phyloP scores from a whole-genome alignment of 1,140 invertebrate genomes.

The Bursaphelenchus mucronatus region DNA sequence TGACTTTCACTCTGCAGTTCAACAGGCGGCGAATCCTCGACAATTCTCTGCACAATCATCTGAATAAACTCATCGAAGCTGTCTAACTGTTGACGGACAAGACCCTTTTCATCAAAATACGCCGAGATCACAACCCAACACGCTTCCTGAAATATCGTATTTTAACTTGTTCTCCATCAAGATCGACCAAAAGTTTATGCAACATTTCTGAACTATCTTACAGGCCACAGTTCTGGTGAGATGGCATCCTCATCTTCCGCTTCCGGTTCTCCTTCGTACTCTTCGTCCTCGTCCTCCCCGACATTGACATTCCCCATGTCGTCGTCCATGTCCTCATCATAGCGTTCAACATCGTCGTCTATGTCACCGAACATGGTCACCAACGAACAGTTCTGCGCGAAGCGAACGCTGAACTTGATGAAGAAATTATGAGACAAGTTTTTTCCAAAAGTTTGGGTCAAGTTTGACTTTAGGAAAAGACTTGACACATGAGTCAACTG shows the following conservation, averaged over 20 bases:
- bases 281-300: conserved; percentile 27
- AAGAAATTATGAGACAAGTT: too few species aligned
- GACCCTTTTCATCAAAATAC: conserved; percentile 97
- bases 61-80: conserved; percentile 99
- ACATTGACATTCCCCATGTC: conserved; percentile 2
- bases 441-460: too few species aligned
- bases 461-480: too few species aligned
- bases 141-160: conserved; percentile 85
- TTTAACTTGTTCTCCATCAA: not conserved
- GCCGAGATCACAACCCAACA: conserved; percentile 99
- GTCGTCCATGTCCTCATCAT: not conserved
- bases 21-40: conserved; percentile 94
- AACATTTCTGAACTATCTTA: conserved; percentile 15
- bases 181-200: not conserved
- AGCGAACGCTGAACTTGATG: too few species aligned
- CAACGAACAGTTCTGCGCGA: too few species aligned
- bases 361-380: too few species aligned
- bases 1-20: conserved; percentile 95
- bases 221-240: conserved; percentile 53
- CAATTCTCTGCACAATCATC: conserved; percentile 97
- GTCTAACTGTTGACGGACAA: conserved; percentile 95
- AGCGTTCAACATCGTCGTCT: too few species aligned
- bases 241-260: conserved; percentile 48
- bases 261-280: conserved; percentile 38
- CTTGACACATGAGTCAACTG: too few species aligned